A percentile compares a stretch with the other conserved stretches of the same genome.
Conservation (phyloP, 2,888 invertebrate genomes). For the Amphipyra tragopoginis region DNA sequence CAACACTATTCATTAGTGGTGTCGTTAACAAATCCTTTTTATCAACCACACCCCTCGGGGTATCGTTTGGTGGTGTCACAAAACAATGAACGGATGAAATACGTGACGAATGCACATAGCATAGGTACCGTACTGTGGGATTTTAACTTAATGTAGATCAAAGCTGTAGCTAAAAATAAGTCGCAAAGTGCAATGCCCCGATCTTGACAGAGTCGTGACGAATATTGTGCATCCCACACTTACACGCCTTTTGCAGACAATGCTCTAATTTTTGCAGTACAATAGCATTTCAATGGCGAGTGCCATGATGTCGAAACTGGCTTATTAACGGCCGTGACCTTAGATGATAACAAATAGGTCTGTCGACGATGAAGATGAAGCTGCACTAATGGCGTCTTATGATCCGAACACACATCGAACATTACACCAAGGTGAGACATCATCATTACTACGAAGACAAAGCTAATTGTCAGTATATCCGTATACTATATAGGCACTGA, state of each 20-base stretch:
- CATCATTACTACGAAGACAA: slow-evolving; percentile 68
- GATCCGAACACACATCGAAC: slow-evolving; percentile 54
- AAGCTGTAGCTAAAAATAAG: slow-evolving; percentile 16
- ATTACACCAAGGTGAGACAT: slow-evolving; percentile 76
- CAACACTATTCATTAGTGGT: no score
- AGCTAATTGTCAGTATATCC: slow-evolving; percentile 43
- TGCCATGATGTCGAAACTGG: slow-evolving; percentile 40
- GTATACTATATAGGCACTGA: slow-evolving; percentile 43
- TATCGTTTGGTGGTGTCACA: no score
- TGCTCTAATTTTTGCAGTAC: slow-evolving; percentile 52
- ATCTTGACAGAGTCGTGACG: slow-evolving; percentile 36
- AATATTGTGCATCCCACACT: slow-evolving; percentile 28
- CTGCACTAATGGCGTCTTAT: slow-evolving; percentile 70
- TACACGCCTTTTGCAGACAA: slow-evolving; percentile 38
- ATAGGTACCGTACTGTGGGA: background rate
- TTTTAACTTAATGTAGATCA: slow-evolving; percentile 23
- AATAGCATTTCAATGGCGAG: slow-evolving; percentile 50
- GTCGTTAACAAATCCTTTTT: no score
- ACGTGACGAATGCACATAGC: slow-evolving; percentile 16
- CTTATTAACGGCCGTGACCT: slow-evolving; percentile 73
- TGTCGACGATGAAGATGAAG: slow-evolving; percentile 69
- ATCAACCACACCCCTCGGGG: no score
- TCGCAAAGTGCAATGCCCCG: slow-evolving; percentile 43
- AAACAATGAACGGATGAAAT: no score
- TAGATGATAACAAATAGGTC: slow-evolving; percentile 77